phyloP scores from a whole-genome alignment of 2,113 vertebrate genomes.

The Python bivittatus region DNA sequence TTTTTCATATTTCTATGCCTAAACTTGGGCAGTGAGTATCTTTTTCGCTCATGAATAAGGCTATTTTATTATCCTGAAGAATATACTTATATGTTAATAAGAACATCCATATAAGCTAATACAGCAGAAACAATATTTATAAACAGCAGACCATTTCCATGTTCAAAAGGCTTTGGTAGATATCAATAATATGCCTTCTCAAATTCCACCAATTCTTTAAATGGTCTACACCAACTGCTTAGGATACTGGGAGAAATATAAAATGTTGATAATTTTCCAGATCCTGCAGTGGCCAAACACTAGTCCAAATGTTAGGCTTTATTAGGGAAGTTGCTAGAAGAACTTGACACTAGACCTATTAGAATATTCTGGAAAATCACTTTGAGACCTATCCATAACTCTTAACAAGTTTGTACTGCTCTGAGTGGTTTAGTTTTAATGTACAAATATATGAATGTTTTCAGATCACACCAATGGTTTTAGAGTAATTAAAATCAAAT shows the following conservation, averaged over 20 bases:
- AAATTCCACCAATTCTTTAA: neutral
- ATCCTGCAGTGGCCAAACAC: neutral
- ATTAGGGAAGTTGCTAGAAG: neutral
- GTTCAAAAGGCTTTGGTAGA: neutral
- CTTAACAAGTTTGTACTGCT: neutral
- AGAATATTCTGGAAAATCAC: neutral
- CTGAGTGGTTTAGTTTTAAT: neutral
- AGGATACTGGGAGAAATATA: neutral
- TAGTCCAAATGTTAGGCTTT: neutral
- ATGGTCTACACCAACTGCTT: neutral
- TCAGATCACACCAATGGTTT: neutral
- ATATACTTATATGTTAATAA: neutral
- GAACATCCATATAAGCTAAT: neutral
- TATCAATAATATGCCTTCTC: neutral
- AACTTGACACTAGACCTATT: neutral
- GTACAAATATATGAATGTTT: neutral
- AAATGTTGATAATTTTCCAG: neutral
- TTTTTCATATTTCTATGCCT: constrained; percentile 23
- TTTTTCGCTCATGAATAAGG: constrained; percentile 6
- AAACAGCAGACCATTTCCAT: neutral
- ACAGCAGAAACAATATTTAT: neutral
- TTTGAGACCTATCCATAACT: neutral
- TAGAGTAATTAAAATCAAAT: neutral
- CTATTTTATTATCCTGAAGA: neutral
- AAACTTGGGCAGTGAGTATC: constrained; percentile 51